Evolutionary conservation across 2,113 vertebrate genomes (phyloP), one percentile per base, ranked within the genome.

Genomic region (Aptenodytes forsteri): DNA sequence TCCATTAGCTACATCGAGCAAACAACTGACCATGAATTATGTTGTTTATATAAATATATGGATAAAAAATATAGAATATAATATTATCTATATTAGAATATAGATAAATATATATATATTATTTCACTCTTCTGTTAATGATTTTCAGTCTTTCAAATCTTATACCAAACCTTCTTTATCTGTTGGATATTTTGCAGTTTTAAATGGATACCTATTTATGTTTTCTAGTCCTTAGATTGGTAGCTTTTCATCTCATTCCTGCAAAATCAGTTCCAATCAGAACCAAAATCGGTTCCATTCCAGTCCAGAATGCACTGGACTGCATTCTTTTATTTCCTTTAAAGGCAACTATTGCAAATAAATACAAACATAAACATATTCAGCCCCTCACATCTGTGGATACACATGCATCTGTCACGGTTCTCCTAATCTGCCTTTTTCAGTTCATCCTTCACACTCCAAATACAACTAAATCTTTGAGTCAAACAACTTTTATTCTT

Each of bases 211-310:
- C 5, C 10, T 59, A 3, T 27, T 89, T 40, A 78, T 38, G 19
- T 59, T 71, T 77, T 71, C 47, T 78, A 14, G 13, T 49, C 10
- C 50, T 55, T 86, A 54, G 30, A 89, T 96, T 95, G 86, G 91
- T 92, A 82, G 70, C 19, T 87, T 90, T 97, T 92, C 30, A 83
- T 96, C 87, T 91, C 92, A 96, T 94, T 97, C 89, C 58, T 85
- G 65, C 66, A 92, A 87, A 97, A 96, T 96, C 61, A 72, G 21
- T 97, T 96, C 49, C 47, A 92, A 44, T 91, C 36, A 36, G 36
- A 36, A 36, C 36, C 36, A 36, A 36, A 36, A 36, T 36, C 36
- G 36, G 36, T 36, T 36, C 36, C 36, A 36, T 36, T 36, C 36
- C 36, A 36, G 36, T 36, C 36, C 36, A 36, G 36, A 36, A 36